Conservation (phyloP, 2,797 vertebrate genomes). For the Adrianichthys oophorus region DNA sequence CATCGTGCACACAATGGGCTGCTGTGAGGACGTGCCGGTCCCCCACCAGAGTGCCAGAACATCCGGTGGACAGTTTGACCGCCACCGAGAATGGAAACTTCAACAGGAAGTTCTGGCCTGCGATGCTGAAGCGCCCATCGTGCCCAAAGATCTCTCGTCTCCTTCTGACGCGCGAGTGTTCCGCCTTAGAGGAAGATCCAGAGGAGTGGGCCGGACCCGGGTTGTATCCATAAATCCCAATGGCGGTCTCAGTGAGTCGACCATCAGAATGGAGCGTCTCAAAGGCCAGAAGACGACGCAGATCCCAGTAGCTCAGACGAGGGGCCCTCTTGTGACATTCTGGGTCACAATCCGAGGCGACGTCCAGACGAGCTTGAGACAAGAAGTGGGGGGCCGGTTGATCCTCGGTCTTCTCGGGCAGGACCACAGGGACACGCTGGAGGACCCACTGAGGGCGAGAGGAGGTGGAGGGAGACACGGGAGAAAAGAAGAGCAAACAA, state of each 20-base stretch:
- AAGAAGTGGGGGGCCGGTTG: slow-evolving; percentile 84
- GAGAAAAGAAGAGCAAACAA: slow-evolving; percentile 74
- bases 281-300: slow-evolving; percentile 85
- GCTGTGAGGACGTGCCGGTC: slow-evolving; percentile 95
- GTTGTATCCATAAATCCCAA: slow-evolving; percentile 88
- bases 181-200: slow-evolving; percentile 38
- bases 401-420: slow-evolving; percentile 83
- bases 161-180: slow-evolving; percentile 69
- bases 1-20: slow-evolving; percentile 95
- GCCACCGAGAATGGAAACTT: slow-evolving; percentile 95
- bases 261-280: slow-evolving; percentile 91
- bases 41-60: slow-evolving; percentile 92
- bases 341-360: slow-evolving; percentile 86
- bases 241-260: slow-evolving; percentile 86
- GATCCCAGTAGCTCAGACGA: slow-evolving; percentile 84
- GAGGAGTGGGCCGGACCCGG: slow-evolving; percentile 39
- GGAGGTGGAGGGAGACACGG: slow-evolving; percentile 63
- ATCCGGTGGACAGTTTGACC: slow-evolving; percentile 95
- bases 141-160: slow-evolving; percentile 96
- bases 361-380: slow-evolving; percentile 83
- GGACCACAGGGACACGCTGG: slow-evolving; percentile 88
- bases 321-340: slow-evolving; percentile 88
- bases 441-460: slow-evolving; percentile 85
- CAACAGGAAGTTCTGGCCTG: slow-evolving; percentile 89
- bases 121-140: slow-evolving; percentile 93